Conservation (phyloP, 2,888 invertebrate genomes). For the Eupelmus urozonus region DNA sequence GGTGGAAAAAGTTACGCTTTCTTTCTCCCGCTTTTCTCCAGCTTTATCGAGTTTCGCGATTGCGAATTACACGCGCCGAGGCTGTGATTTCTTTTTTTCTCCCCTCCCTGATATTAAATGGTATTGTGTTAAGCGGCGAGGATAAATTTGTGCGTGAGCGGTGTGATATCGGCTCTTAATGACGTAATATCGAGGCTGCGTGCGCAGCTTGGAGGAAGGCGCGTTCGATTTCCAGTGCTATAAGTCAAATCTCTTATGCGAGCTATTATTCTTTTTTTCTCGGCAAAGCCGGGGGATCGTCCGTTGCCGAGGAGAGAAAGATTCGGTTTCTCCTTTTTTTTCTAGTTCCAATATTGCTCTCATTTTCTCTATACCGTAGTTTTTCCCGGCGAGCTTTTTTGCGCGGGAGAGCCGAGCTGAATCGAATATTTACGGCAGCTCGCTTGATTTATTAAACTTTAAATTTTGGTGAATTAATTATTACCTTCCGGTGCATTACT, state of each 20-base stretch:
- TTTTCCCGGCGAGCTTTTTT: neutral
- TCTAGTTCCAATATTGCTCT: neutral
- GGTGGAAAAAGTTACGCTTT: too few relatives aligned
- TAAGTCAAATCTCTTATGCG: constrained; percentile 12
- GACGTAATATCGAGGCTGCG: neutral
- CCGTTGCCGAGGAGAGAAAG: too few relatives aligned
- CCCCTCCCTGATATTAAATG: too few relatives aligned
- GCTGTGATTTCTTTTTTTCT: constrained; percentile 8
- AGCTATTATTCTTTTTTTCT: too few relatives aligned
- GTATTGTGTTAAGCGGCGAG: too few relatives aligned
- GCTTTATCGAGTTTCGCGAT: constrained; percentile 1
- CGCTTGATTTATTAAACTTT: neutral
- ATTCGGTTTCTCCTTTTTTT: neutral
- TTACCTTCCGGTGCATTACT: neutral
- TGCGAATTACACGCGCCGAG: constrained; percentile 16
- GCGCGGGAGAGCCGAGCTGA: neutral
- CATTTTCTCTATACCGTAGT: neutral
- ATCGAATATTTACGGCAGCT: neutral
- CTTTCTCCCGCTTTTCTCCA: too few relatives aligned
- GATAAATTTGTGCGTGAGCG: too few relatives aligned
- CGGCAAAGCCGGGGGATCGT: too few relatives aligned
- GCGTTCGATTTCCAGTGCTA: constrained; percentile 6
- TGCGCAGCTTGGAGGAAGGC: neutral
- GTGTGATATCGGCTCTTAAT: neutral
- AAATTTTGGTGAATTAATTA: neutral